phyloP scores from a whole-genome alignment of 2,113 vertebrate species.

The Oophaga pumilio region DNA sequence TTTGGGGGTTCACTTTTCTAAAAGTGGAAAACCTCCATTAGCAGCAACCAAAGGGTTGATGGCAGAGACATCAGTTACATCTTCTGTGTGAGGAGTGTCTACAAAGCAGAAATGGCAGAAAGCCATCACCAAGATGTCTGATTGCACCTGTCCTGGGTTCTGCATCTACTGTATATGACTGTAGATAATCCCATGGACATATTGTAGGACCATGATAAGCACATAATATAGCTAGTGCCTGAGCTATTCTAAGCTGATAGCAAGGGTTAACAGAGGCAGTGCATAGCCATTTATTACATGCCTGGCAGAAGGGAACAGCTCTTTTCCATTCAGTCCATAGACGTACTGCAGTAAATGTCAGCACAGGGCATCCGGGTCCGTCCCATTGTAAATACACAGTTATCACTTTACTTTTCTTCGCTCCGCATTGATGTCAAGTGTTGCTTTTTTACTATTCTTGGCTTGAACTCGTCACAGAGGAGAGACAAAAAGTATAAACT shows the following conservation, averaged over 20 bases:
- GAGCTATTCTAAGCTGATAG: background rate
- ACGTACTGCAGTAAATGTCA: background rate
- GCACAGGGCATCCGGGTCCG: background rate
- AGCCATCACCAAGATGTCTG: no score
- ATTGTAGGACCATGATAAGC: background rate
- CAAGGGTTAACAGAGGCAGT: background rate
- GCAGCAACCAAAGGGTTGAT: no score
- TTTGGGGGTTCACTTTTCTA: no score
- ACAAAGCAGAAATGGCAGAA: no score
- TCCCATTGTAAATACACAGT: background rate
- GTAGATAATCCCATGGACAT: background rate
- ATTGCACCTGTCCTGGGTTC: no score
- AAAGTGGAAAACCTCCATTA: no score
- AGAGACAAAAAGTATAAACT: slow-evolving; percentile 1
- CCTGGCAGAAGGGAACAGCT: background rate
- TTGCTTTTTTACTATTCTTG: background rate
- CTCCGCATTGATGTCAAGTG: background rate
- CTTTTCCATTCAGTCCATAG: background rate
- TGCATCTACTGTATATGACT: no score
- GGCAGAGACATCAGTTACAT: no score
- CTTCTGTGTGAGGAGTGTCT: no score
- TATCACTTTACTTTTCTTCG: no score
- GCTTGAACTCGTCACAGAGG: background rate
- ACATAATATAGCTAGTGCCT: background rate
- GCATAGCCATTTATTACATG: background rate